Base-by-base conservation (phyloP, 2,113 vertebrate species). In the Gnathochromis pfefferi region DNA sequence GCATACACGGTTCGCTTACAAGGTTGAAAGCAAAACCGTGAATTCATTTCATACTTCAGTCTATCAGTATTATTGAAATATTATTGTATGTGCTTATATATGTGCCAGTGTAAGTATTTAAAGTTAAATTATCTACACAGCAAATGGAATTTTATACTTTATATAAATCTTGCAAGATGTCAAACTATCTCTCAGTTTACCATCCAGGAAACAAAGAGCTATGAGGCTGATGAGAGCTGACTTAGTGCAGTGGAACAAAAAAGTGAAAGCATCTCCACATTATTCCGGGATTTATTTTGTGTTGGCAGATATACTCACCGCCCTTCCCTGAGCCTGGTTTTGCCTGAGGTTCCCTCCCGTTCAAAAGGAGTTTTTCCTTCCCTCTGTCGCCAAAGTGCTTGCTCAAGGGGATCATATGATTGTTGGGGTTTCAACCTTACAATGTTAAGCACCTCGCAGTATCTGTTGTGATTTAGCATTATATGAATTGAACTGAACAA, bases 381-480 rank as follows among this genome's bases (percentile, higher is more conserved):
- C 58, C 5, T 0, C 58, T 63, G 28, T 63, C 4, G 1, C 58
- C 28, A 63, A 63, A 63, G 58, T 63, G 58, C 58, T 63, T 33
- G 3, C 28, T 19, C 16, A 33, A 63, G 28, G 28, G 28, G 28
- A 16, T 33, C 16, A 63, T 33, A 17, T 11, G 28, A 63, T 63
- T 63, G 28, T 63, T 1, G 28, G 2, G 2, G 9, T 33, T 63
- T 33, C 1, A 19, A 7, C 2, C 28, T 33, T 10, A 19, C 3
- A 60, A 1, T 31, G 12, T 58, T 0, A 31, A 17, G 26, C 26
- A 31, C 57, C 8, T 60, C 1, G 0, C 16, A 33, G 58, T 63
- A 33, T 11, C 58, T 63, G 28, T 1, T 63, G 9, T 19, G 16
- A 63, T 63, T 63, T 3, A 9, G 16, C 58, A 63, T 19, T 19